Evolutionary conservation across 1,140 invertebrate genomes (phyloP).

Genomic region (Saccostrea echinata): DNA sequence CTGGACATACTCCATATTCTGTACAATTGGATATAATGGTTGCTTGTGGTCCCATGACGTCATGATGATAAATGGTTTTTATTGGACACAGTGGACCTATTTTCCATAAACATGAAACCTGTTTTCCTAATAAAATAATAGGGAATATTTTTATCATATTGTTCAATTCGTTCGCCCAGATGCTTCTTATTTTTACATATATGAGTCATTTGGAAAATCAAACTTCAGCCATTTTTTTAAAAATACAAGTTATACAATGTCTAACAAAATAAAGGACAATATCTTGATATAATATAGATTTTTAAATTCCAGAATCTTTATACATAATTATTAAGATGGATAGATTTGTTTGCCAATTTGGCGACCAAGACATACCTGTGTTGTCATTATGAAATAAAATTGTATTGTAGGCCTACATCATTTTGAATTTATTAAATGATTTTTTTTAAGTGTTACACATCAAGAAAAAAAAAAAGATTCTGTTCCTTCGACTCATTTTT

Average conservation of each 20-base stretch:
- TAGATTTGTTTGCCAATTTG: too few relatives aligned
- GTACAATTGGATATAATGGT: slow-evolving; percentile 7
- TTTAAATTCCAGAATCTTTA: too few relatives aligned
- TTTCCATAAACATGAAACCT: slow-evolving; percentile 35
- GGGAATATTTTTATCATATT: slow-evolving; percentile 12
- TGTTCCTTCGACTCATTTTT: not conserved
- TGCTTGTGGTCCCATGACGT: slow-evolving; percentile 32
- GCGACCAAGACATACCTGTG: too few relatives aligned
- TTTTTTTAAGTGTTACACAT: too few relatives aligned
- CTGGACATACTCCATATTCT: slow-evolving; percentile 15
- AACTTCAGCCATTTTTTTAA: not conserved
- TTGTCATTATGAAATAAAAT: too few relatives aligned
- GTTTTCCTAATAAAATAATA: slow-evolving; percentile 38
- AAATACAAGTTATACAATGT: too few relatives aligned
- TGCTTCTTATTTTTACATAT: not conserved
- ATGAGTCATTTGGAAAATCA: slow-evolving; percentile 6
- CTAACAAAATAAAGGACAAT: too few relatives aligned
- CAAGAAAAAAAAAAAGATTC: too few relatives aligned
- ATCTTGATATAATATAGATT: too few relatives aligned
- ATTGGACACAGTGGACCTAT: slow-evolving; percentile 23
- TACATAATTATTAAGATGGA: too few relatives aligned
- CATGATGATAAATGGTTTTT: slow-evolving; percentile 30
- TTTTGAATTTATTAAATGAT: too few relatives aligned
- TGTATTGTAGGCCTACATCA: too few relatives aligned
- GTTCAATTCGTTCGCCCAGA: slow-evolving; percentile 1